These are phyloP conservation scores for Fragum whitleyi DNA, from an alignment of 2,888 invertebrate species.

Conservation along the genomic window DNA sequence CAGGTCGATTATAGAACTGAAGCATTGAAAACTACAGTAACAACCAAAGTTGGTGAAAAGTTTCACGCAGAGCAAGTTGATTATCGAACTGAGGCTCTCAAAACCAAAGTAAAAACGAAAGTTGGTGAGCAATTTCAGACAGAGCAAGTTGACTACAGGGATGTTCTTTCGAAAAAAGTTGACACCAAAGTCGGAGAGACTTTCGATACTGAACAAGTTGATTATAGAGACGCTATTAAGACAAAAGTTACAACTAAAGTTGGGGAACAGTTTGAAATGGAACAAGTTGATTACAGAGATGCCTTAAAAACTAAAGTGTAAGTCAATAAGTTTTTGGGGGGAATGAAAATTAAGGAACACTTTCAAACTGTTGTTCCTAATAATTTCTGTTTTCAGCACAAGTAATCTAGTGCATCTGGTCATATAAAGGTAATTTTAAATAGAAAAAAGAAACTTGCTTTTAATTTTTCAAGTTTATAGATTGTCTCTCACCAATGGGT, in stretches of 20 bases:
- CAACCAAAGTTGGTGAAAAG: constrained; percentile 61
- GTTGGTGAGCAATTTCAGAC: constrained; percentile 54
- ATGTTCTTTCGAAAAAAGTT: constrained; percentile 52
- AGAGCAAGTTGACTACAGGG: constrained; percentile 63
- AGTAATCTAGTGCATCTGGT: too few relatives aligned
- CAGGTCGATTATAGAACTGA: constrained; percentile 76
- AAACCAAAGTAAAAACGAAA: constrained; percentile 55
- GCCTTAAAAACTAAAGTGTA: constrained; percentile 59
- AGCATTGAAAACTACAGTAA: constrained; percentile 55
- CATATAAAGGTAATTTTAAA: too few relatives aligned
- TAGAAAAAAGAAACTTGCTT: too few relatives aligned
- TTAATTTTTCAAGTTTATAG: too few relatives aligned
- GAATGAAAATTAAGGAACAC: too few relatives aligned
- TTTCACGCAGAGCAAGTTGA: constrained; percentile 61
- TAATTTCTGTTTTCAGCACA: too few relatives aligned
- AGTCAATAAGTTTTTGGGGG: constrained; percentile 42
- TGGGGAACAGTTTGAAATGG: constrained; percentile 40
- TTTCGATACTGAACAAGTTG: constrained; percentile 60
- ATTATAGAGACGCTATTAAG: constrained; percentile 64
- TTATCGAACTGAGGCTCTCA: constrained; percentile 51
- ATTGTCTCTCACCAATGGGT: too few relatives aligned
- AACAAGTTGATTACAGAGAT: constrained; percentile 66
- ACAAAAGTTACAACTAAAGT: constrained; percentile 54
- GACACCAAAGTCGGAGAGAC: constrained; percentile 45
- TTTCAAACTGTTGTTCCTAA: too few relatives aligned